A percentile compares a stretch with the other conserved stretches of the same genome.
Conservation (phyloP, 2,797 vertebrate genomes). For the Carapus acus region DNA sequence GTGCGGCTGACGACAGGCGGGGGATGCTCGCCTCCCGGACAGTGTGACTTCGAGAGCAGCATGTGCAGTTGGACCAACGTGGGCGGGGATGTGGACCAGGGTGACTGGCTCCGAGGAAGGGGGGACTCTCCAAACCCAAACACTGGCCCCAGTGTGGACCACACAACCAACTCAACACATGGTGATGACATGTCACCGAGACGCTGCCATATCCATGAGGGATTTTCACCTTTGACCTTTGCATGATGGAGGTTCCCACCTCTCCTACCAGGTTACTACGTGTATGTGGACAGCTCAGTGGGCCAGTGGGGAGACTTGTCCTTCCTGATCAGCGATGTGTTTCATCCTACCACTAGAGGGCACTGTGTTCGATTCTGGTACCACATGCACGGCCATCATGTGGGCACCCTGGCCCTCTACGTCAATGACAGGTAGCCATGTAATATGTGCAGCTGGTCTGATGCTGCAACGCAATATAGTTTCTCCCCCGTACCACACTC, state of each 20-base stretch:
- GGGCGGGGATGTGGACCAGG: slow-evolving; percentile 51
- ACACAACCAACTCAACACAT: slow-evolving; percentile 66
- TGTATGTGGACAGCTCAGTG: slow-evolving; percentile 68
- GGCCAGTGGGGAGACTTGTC: slow-evolving; percentile 58
- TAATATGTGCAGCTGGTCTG: too few species aligned
- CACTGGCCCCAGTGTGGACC: slow-evolving; percentile 67
- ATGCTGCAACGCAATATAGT: too few species aligned
- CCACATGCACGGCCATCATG: slow-evolving; percentile 63
- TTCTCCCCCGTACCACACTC: too few species aligned
- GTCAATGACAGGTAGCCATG: slow-evolving; percentile 64
- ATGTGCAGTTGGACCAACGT: slow-evolving; percentile 71
- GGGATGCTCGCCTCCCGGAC: slow-evolving; percentile 57
- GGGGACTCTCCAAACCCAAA: slow-evolving; percentile 53
- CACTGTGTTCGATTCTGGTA: slow-evolving; percentile 75
- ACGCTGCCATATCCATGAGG: background rate
- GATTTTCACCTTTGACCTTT: too few species aligned
- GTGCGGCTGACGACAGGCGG: slow-evolving; percentile 61
- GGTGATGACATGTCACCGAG: background rate
- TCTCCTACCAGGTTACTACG: slow-evolving; percentile 59
- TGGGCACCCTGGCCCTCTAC: slow-evolving; percentile 65
- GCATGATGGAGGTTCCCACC: background rate
- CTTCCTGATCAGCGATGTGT: slow-evolving; percentile 66
- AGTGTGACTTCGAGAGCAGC: slow-evolving; percentile 72
- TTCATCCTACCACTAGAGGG: slow-evolving; percentile 53
- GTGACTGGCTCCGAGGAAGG: slow-evolving; percentile 68